These are phyloP conservation scores for Hyposmocoma kahamanoa DNA, from an alignment of 1,140 invertebrate species.

Conservation along the genomic window DNA sequence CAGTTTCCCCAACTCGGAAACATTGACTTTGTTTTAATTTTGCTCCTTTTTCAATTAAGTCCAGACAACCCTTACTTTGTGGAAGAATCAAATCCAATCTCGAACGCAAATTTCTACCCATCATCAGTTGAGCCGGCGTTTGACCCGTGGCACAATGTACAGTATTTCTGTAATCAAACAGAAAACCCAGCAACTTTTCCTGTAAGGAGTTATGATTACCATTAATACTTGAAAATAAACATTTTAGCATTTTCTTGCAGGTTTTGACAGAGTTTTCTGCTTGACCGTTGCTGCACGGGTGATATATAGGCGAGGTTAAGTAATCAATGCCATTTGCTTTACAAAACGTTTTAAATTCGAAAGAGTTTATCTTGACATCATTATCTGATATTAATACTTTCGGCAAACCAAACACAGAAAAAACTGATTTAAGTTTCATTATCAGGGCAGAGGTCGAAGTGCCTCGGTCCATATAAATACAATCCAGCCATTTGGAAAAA, in stretches of 20 bases:
- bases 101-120: slow-evolving; percentile 12
- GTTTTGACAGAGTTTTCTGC: slow-evolving; percentile 5
- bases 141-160: slow-evolving; percentile 11
- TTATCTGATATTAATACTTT: not conserved
- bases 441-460: not conserved
- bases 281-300: not conserved
- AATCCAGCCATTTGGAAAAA: slow-evolving; percentile 7
- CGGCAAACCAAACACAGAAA: slow-evolving; percentile 2
- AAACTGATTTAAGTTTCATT: not conserved
- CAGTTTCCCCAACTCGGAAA: too few species aligned
- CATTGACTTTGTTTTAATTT: too few species aligned
- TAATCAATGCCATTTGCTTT: not conserved
- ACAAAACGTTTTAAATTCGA: slow-evolving; percentile 1
- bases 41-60: too few species aligned
- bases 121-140: slow-evolving; percentile 15
- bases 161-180: slow-evolving; percentile 18
- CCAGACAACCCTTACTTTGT: too few species aligned
- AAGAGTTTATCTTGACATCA: not conserved
- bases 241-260: slow-evolving; percentile 3
- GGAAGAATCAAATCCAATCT: slow-evolving; percentile 9
- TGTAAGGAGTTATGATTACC: not conserved
- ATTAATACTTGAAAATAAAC: not conserved
- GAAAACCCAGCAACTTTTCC: slow-evolving; percentile 10
- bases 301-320: not conserved
- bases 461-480: not conserved